Conservation (phyloP, 2,888 invertebrate genomes). For the Ophioninae sp. region DNA sequence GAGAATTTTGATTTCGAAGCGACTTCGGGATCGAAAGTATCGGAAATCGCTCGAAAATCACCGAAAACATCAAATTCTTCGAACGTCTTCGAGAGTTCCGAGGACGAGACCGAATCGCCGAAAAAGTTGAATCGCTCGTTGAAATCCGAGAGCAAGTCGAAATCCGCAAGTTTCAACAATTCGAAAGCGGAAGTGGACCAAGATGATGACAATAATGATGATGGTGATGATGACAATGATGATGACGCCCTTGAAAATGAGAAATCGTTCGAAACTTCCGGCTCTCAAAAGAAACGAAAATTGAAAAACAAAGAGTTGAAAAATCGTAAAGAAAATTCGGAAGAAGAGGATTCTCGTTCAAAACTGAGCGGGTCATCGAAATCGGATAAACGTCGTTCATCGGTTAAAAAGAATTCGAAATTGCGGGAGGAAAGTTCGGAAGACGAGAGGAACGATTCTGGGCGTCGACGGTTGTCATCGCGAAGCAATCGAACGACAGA, state of each 20-base stretch:
- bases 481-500: conserved; percentile 18
- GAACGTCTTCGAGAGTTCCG: neutral
- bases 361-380: neutral
- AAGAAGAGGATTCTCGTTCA: conserved; percentile 21
- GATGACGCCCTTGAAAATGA: neutral
- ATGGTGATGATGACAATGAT: neutral
- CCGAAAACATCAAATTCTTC: conserved; percentile 8
- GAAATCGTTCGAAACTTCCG: neutral
- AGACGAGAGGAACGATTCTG: neutral
- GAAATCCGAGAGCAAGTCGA: conserved; percentile 2
- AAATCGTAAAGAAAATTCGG: neutral
- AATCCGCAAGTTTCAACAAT: neutral
- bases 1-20: neutral
- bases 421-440: neutral
- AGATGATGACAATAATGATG: neutral
- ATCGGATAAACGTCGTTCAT: conserved; percentile 1
- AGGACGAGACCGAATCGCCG: neutral
- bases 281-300: conserved; percentile 7
- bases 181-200: conserved; percentile 10
- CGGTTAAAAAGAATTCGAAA: conserved; percentile 3
- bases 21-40: neutral
- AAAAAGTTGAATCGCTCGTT: conserved; percentile 15
- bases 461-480: neutral
- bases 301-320: conserved; percentile 28
- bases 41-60: conserved; percentile 7